phyloP scores from a whole-genome alignment of 1,140 invertebrate species.

The Luehdorfia chinensis region DNA sequence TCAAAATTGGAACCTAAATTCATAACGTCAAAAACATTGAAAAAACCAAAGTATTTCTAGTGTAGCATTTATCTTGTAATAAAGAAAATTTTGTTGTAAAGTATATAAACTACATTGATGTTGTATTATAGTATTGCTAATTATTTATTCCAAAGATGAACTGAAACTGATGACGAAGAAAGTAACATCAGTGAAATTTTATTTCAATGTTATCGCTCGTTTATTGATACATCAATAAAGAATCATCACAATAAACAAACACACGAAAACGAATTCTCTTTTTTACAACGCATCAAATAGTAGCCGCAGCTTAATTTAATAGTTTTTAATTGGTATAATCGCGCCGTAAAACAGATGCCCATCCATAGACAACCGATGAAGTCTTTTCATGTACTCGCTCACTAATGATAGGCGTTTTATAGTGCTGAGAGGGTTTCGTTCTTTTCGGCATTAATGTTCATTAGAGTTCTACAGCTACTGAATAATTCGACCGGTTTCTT shows the following conservation, averaged over 20 bases:
- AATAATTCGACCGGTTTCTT: slow-evolving; percentile 65
- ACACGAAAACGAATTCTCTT: slow-evolving; percentile 33
- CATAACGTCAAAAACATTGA: too few relatives aligned
- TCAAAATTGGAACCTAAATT: not conserved
- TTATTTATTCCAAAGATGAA: too few relatives aligned
- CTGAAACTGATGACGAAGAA: too few relatives aligned
- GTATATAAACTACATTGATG: too few relatives aligned
- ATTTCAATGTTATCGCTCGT: slow-evolving; percentile 30
- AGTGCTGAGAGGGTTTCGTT: slow-evolving; percentile 36
- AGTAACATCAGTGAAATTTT: slow-evolving; percentile 8
- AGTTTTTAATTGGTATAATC: slow-evolving; percentile 72
- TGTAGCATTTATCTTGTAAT: too few relatives aligned
- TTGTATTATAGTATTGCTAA: too few relatives aligned
- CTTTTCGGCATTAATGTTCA: slow-evolving; percentile 61
- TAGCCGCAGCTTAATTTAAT: slow-evolving; percentile 67
- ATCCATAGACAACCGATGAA: slow-evolving; percentile 52
- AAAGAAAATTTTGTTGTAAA: too few relatives aligned
- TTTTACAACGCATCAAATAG: slow-evolving; percentile 64
- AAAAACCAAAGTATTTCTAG: too few relatives aligned
- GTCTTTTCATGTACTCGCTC: slow-evolving; percentile 48
- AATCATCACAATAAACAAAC: slow-evolving; percentile 70
- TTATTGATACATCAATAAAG: slow-evolving; percentile 49
- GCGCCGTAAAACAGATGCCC: slow-evolving; percentile 59
- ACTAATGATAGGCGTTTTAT: slow-evolving; percentile 46
- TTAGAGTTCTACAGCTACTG: slow-evolving; percentile 66